phyloP scores from a whole-genome alignment of 1,140 invertebrate genomes.

The Drosophila guanche region DNA sequence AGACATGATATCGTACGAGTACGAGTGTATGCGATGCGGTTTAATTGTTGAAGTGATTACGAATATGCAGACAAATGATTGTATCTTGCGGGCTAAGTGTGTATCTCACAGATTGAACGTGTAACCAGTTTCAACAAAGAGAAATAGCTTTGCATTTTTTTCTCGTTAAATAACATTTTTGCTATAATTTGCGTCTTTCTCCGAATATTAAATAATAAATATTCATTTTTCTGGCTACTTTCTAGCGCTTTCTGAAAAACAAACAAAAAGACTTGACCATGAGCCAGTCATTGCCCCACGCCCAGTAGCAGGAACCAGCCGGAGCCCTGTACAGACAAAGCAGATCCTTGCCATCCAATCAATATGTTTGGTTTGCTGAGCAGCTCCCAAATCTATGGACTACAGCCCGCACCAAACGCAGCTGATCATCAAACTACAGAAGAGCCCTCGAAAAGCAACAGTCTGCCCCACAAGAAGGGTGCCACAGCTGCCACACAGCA shows the following conservation, averaged over 20 bases:
- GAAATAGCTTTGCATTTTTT: too few relatives aligned
- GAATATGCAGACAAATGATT: too few relatives aligned
- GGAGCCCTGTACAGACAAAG: constrained; percentile 27
- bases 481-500: constrained; percentile 30
- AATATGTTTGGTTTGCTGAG: constrained; percentile 69
- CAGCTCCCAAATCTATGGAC: constrained; percentile 72
- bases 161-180: too few relatives aligned
- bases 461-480: constrained; percentile 53
- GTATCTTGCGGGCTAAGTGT: too few relatives aligned
- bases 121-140: too few relatives aligned
- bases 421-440: constrained; percentile 6
- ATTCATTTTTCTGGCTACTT: constrained; percentile 2
- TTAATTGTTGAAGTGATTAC: constrained; percentile 18
- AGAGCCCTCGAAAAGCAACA: constrained; percentile 46
- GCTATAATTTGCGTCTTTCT: too few relatives aligned
- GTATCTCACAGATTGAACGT: too few relatives aligned
- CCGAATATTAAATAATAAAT: background rate
- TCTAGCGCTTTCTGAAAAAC: constrained; percentile 33
- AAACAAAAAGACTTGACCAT: constrained; percentile 14
- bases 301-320: constrained; percentile 15
- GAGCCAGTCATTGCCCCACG: constrained; percentile 30
- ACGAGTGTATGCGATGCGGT: constrained; percentile 8
- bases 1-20: constrained; percentile 14
- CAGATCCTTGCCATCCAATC: constrained; percentile 8
- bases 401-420: constrained; percentile 41